Evolutionary conservation across 2,888 invertebrate species (phyloP), one percentile per base, ranked within the genome.

Genomic region (Drosophila peninsularis): DNA sequence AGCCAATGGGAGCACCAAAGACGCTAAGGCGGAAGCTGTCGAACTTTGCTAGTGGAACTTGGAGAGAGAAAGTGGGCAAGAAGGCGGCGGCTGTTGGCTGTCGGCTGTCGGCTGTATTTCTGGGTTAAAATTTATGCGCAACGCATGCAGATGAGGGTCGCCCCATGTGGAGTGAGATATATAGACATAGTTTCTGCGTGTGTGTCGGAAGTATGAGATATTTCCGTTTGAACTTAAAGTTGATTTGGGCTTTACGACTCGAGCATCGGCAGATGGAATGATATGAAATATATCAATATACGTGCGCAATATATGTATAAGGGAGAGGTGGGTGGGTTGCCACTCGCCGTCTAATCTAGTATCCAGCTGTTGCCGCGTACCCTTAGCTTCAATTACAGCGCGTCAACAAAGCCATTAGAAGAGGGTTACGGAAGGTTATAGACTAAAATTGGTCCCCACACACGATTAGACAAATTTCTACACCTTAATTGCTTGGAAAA

Each of bases 391-490:
- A 67, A 71, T 68, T 65, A 54, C 54, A 42, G 41, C 62, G 67
- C 73, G 80, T 83, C 78, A 82, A 71, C 80, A 64, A 39, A 65
- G 52, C 67, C 66, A 78, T 81, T 75, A 73, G 45, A 53, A 45
- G n/a, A 30, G 41, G 42, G 14, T 30, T 21, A 44, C 21, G 30
- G 32, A 47, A 3, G 47, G 47, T 30, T 47, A 47, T 30, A 32
- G 13, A 14, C 10, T 39, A 55, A n/a, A 42, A 52, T 11, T 50
- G 39, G 21, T 21, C 13, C 64, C 68, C 75, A 54, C 56, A 27
- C 49, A 32, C 81, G 75, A 78, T 82, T 84, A 81, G 69, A 84
- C 75, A 84, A 81, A 84, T 81, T 78, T 76, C 74, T 78, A 75
- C 74, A 85, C 80, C 77, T 77, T 82, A 82, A 82, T 82, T 82